A percentile compares a stretch with the other conserved stretches of the same genome.
Conservation (phyloP, 2,113 vertebrate species). For the Aldabrachelys gigantea region DNA sequence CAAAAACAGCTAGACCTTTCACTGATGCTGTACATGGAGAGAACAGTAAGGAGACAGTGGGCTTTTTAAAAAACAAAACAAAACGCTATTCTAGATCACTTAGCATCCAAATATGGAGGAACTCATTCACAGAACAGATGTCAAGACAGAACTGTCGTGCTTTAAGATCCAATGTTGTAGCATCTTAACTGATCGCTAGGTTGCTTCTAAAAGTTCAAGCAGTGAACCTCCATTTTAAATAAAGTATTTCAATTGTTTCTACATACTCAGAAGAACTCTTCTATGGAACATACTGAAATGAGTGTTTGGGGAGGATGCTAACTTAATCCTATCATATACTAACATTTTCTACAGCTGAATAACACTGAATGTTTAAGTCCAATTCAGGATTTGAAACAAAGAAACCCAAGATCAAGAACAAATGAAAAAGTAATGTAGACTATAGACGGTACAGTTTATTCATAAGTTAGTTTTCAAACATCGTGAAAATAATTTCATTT, state of each 20-base stretch:
- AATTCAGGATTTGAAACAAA: neutral
- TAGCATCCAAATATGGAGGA: neutral
- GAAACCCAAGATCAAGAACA: neutral
- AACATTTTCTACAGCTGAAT: neutral
- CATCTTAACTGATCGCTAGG: neutral
- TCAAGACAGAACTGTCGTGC: neutral
- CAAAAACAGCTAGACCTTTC: neutral
- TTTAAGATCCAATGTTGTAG: accelerated
- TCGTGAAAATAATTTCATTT: neutral
- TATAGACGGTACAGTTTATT: neutral
- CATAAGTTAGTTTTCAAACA: neutral
- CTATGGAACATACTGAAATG: neutral
- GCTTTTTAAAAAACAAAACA: neutral
- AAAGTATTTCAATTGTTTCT: neutral
- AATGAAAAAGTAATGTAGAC: accelerated
- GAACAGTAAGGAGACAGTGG: neutral
- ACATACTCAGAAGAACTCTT: neutral
- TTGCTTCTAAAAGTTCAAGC: neutral
- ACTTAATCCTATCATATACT: neutral
- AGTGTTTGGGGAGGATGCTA: neutral
- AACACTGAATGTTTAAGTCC: neutral
- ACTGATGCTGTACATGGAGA: neutral
- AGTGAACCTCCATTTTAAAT: neutral
- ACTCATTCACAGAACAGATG: neutral
- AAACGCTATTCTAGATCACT: neutral